Conservation (phyloP, 2,113 vertebrate species). For the Psilopogon haemacephalus region DNA sequence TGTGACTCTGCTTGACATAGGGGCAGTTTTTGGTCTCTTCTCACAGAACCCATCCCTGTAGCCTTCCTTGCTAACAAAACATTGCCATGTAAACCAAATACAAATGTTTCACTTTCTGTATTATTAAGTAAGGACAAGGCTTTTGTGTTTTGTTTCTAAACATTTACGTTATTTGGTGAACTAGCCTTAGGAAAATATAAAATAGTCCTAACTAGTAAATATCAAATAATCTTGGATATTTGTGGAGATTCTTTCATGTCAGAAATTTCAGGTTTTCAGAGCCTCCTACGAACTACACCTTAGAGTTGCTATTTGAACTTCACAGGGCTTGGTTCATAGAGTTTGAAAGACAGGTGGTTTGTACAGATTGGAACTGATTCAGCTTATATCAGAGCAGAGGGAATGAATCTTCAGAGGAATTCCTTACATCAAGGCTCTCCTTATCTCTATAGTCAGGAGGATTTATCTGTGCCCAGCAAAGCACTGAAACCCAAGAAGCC, state of each 20-base stretch:
- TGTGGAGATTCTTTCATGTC: not conserved
- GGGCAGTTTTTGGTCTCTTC: not conserved
- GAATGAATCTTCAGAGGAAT: conserved; percentile 29
- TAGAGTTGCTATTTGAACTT: not conserved
- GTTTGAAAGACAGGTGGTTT: not conserved
- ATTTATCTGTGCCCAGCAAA: conserved; percentile 31
- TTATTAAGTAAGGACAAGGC: not conserved
- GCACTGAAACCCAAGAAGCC: conserved; percentile 8
- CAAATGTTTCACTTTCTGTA: not conserved
- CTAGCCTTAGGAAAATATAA: not conserved
- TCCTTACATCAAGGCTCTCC: conserved; percentile 19
- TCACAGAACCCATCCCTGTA: not conserved
- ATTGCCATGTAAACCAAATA: not conserved
- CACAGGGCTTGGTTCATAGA: not conserved
- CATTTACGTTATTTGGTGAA: not conserved
- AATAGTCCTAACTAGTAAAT: not conserved
- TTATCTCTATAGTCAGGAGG: conserved; percentile 32
- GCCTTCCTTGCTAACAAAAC: not conserved
- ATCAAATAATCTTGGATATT: not conserved
- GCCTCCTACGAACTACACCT: not conserved
- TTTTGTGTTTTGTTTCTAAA: not conserved
- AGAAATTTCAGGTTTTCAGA: not conserved
- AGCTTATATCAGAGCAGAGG: not conserved
- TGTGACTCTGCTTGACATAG: not conserved
- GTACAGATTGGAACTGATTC: not conserved